Base-by-base conservation (phyloP, 1,140 invertebrate genomes). In the Cataglyphis hispanica region DNA sequence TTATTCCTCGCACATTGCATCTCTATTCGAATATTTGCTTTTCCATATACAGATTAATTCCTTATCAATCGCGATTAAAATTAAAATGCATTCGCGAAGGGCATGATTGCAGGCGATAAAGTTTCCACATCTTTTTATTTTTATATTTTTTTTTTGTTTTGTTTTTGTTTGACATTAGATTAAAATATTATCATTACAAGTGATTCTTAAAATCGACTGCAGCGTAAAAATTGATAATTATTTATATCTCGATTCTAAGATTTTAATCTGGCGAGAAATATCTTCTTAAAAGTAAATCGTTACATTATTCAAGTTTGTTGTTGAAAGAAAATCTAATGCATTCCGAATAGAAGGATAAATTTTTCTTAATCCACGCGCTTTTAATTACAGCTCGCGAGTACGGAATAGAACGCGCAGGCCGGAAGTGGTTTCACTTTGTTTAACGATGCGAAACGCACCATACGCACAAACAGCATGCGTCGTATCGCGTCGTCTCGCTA, bases 351-450 rank as follows among this genome's bases (percentile, higher is more conserved):
- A 50, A 50, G 16, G 0, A 19, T 19, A 19, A 16, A 19, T 50
- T 78, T 64, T 50, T 31, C 16, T 34, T 64, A n/a, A 10, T 43
- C 19, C 31, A 19, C 19, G 34, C 19, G 19, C 25, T 25, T 80
- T 53, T n/a, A 6, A 27, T 10, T 34, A 40, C 10, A 64, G 2
- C 58, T 22, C 22, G 31, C 16, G 67, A 43, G 10, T 43, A 6
- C 66, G 53, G n/a, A n/a, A n/a, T 72, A 84, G 50, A 60, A 84
- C 69, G 60, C 34, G 31, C 22, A 46, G n/a, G n/a, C 11, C 74
- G 84, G 74, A 85, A 85, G 27, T 70, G 53, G 22, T 86, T 86
- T 86, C 69, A 84, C 60, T 74, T 67, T 74, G 58, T 16, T 53
- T 40, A 85, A 80, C 84, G 75, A 60, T 46, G 58, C 31, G 75